Base-by-base conservation (phyloP, 2,888 invertebrate species). In the Drosophila niveifrons region DNA sequence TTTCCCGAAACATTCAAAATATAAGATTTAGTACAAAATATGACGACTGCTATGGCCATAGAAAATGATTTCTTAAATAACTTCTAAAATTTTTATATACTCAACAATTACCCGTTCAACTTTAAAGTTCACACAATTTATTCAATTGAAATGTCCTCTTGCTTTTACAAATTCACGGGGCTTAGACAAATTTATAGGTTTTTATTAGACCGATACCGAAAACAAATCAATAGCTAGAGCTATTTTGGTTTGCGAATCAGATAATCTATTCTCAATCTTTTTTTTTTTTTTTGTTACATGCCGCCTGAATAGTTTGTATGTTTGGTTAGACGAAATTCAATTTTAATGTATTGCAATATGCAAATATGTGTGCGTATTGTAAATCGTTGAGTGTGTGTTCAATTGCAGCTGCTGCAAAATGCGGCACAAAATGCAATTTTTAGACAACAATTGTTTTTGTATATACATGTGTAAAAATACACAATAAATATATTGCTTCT, bases 291-390 rank as follows among this genome's bases (percentile, higher is more conserved):
- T 15, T 43, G n/a, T 50, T 18, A 13, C 29, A 7, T n/a, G 34
- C 18, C 18, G 51, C 36, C 13, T 18, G 34, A 18, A 36, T 51
- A 34, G 34, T 18, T 44, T 29, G 4, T 9, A 13, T 48, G 4
- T 47, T 48, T 48, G 43, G 17, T 51, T 55, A 52, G 58, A 47
- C 51, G 44, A 72, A 55, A 75, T 64, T 36, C 63, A 67, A 56
- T 67, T 78, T 67, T 41, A 59, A 72, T 50, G 41, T 18, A n/a
- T 41, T 28, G 6, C 47, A 43, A 56, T 41, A 74, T 47, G 57
- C 57, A 70, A 59, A 61, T 53, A 13, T 18, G 48, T 48, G 17
- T 3, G 11, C 8, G 15, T 39, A 10, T 23, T 23, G 23, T 23
- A 18, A 18, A 18, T 18, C 1, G 23, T 23, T 23, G 23, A 3